Base-by-base conservation (phyloP, 2,888 invertebrate genomes). In the Acleris sparsana region DNA sequence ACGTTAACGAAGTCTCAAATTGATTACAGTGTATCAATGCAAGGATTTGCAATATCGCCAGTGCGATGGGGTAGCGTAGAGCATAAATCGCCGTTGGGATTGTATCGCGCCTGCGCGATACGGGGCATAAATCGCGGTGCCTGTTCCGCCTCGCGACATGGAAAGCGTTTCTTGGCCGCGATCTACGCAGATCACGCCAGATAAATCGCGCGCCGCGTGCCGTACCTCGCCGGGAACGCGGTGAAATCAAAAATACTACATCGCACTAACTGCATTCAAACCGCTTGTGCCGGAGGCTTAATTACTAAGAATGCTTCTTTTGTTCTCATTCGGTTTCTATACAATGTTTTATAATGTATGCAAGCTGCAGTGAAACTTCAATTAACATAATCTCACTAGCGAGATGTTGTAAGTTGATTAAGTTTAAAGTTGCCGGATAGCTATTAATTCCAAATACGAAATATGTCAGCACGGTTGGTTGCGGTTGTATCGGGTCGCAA, bases 131-230 rank as follows among this genome's bases (percentile, higher is more conserved):
- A 86, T 85, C 80, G 76, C 72, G 67, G 75, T 75, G 69, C 73
- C 69, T 81, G 80, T 85, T 86, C 84, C 86, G 84, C 82, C 83
- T 86, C 82, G 85, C 82, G 79, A 86, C 85, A 84, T 85, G 87
- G 85, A 87, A 86, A 87, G 83, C 84, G 80, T 86, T 86, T 85
- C 85, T 80, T 81, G 80, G 79, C 80, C 78, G 81, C 80, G 77
- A 86, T 86, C 80, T 79, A 79, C 77, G 75, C 74, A 79, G 80
- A 82, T 83, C 80, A 80, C 76, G 78, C 72, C 81, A 80, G 79
- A 85, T 83, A 85, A 84, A 84, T 83, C 77, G 81, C 76, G 75
- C 71, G 73, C 72, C 69, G 79, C 78, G 75, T 80, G 78, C 77
- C 74, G 70, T 75, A 79, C 77, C 61, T 73, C 71, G 68, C 48